These are phyloP conservation scores for Tetrax tetrax DNA, from an alignment of 2,113 vertebrate genomes.

Conservation along the genomic window DNA sequence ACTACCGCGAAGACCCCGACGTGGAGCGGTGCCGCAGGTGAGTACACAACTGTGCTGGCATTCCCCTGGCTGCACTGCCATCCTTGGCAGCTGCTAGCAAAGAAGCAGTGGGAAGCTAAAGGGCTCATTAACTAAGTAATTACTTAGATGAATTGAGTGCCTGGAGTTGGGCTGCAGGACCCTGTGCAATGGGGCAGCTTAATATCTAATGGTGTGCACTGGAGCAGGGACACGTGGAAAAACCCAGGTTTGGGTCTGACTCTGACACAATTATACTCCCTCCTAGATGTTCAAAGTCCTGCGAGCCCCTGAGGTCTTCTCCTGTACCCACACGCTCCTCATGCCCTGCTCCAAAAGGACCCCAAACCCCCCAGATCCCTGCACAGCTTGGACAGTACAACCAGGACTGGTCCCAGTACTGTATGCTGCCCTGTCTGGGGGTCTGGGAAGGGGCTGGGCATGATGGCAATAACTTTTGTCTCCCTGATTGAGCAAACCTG, in stretches of 20 bases:
- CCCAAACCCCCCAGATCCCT: not conserved
- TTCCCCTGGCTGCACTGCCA: accelerated
- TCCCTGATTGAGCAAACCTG: not conserved
- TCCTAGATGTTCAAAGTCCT: not conserved
- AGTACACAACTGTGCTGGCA: accelerated
- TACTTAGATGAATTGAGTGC: not conserved
- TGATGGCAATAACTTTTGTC: not conserved
- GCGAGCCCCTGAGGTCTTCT: accelerated
- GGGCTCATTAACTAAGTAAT: not conserved
- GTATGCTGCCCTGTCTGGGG: not conserved
- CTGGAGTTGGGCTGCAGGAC: not conserved
- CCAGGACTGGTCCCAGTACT: not conserved
- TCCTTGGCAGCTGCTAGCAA: not conserved
- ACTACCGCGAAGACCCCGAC: slow-evolving; percentile 78
- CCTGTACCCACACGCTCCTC: not conserved
- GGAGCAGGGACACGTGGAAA: not conserved
- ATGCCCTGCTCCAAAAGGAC: accelerated
- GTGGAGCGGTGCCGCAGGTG: slow-evolving; percentile 90
- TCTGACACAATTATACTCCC: not conserved
- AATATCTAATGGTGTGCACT: not conserved
- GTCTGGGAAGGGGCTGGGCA: not conserved
- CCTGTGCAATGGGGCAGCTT: not conserved
- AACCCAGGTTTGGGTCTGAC: accelerated
- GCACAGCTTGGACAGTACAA: not conserved
- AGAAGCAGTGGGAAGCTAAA: not conserved